Base-by-base conservation (phyloP, 2,797 vertebrate genomes). In the Spinibarbus caldwelli region DNA sequence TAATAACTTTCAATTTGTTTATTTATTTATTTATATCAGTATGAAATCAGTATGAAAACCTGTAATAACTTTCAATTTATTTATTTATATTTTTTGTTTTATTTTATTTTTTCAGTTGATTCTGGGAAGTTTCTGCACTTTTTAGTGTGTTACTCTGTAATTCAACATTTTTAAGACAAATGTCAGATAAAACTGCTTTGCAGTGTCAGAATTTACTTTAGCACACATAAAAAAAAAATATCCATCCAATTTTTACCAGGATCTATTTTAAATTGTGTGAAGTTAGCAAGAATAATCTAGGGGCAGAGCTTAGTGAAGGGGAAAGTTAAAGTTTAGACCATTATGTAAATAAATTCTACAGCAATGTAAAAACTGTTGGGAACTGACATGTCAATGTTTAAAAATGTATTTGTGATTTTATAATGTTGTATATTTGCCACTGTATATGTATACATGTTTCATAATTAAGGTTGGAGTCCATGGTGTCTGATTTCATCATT, bases 391-490 rank as follows among this genome's bases (percentile, higher is more conserved):
- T 90, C 47, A 81, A n/a, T 86, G 36, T 84, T n/a, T 49, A n/a
- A 31, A 29, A 23, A 38, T 68, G 15, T 86, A 14, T 89, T 29
- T 80, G 31, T 12, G 11, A 68, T 43, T 49, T 76, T 19, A 54
- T 80, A 68, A 31, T 64, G 29, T 52, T 45, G 34, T 79, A 43
- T 87, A 72, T 79, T 75, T 49, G 45, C 45, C 43, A 70, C 64
- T 87, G 66, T 64, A 78, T 82, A 47, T 90, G 82, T 88, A 17
- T 85, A 81, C 81, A 90, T 77, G 90, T 90, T 77, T 89, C 90
- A 88, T 89, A 70, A 86, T 66, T 83, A 90, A 93, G 92, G 83
- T 90, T 92, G 93, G 93, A 91, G 93, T 93, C 89, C 87, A 86
- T 87, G 78, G 80, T 78, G 77, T 80, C 81, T 72, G 19, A 34